These are phyloP conservation scores for Ichneumoninae sp. DNA, from an alignment of 2,888 invertebrate genomes.

Conservation along the genomic window DNA sequence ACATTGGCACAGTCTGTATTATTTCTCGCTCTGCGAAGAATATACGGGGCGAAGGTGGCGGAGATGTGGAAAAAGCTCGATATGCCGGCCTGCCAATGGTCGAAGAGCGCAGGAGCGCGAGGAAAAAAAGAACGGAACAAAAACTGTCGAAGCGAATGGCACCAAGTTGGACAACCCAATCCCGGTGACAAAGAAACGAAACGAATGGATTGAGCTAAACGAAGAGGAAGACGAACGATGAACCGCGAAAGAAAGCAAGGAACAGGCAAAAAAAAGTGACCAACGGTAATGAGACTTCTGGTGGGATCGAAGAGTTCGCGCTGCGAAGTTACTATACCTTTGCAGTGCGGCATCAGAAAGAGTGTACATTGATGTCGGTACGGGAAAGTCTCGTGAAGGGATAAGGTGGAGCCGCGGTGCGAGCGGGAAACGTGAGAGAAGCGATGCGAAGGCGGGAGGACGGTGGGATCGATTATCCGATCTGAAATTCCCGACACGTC, in stretches of 20 bases:
- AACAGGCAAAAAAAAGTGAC: conserved; percentile 17
- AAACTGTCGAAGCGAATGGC: not conserved
- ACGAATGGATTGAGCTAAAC: conserved; percentile 22
- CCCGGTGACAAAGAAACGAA: conserved; percentile 34
- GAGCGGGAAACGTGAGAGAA: conserved; percentile 19
- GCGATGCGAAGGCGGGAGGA: not conserved
- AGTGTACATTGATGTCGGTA: not conserved
- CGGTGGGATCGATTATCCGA: conserved; percentile 58
- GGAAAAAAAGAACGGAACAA: not conserved
- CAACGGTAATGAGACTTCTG: conserved; percentile 42
- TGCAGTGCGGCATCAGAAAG: conserved; percentile 10
- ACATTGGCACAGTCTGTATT: conserved; percentile 39
- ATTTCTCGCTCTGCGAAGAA: conserved; percentile 34
- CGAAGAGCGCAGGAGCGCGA: not conserved
- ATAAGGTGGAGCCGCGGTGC: not conserved
- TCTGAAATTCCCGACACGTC: conserved; percentile 61
- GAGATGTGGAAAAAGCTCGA: not conserved
- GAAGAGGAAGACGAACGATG: conserved; percentile 41
- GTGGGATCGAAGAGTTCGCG: conserved; percentile 25
- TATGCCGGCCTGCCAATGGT: not conserved
- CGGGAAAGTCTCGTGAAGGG: conserved; percentile 4
- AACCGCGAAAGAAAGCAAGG: conserved; percentile 19
- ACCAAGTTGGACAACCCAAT: conserved; percentile 59
- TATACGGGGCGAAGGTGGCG: not conserved
- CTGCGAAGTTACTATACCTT: not conserved